phyloP scores from a whole-genome alignment of 35 echinoderm and acorn worm genomes.

The Apostichopus parvimensis region DNA sequence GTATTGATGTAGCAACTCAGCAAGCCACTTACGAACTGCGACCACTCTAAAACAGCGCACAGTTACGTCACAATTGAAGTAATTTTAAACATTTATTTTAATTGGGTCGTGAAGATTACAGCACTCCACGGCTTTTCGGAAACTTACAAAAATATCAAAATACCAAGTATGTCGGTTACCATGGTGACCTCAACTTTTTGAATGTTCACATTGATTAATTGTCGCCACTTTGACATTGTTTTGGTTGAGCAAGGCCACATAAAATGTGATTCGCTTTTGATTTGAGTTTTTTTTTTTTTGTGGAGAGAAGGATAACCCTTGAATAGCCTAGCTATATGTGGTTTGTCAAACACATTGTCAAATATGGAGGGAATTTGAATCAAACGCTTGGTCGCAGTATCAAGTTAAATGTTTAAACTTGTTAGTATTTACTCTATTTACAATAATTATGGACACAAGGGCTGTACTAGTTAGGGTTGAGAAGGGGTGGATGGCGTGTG shows the following conservation, averaged over 20 bases:
- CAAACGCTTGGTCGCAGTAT: no score
- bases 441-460: no score
- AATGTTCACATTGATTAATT: constrained; percentile 6
- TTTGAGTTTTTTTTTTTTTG: not conserved
- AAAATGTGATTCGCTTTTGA: not conserved
- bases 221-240: not conserved
- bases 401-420: no score
- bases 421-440: no score
- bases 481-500: no score
- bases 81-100: constrained; percentile 21
- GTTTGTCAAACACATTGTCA: no score
- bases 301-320: not conserved
- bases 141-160: constrained; percentile 6
- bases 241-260: not conserved
- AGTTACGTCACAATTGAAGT: not conserved
- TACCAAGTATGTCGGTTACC: constrained; percentile 2
- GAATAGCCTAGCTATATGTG: no score
- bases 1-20: not conserved
- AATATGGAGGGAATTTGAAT: no score
- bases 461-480: no score
- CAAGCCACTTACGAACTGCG: not conserved
- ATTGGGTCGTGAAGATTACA: constrained; percentile 17
- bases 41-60: not conserved
- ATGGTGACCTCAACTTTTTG: not conserved
- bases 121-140: not conserved